Conservation (phyloP, 2,888 invertebrate genomes). For the Lasioglossum zephyrum region DNA sequence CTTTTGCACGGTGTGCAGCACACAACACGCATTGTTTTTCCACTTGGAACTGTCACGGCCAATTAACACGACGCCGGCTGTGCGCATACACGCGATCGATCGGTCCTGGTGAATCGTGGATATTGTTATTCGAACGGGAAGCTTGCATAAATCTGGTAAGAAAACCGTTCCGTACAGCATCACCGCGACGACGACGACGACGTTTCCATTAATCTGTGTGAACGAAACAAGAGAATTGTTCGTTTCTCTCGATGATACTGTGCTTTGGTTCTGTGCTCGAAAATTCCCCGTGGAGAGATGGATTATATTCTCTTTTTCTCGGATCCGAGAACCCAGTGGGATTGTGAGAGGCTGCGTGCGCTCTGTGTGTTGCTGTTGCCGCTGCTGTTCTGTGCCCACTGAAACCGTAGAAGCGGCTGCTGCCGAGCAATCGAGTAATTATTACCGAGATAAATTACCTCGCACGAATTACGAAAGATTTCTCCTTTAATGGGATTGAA, state of each 20-base stretch:
- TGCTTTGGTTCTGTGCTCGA: not conserved
- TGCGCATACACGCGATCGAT: constrained; percentile 18
- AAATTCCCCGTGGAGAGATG: not conserved
- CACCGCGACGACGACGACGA: not conserved
- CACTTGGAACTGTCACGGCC: constrained; percentile 22
- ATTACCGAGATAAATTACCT: constrained; percentile 30
- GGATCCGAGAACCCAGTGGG: not conserved
- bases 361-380: constrained; percentile 7
- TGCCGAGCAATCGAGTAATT: constrained; percentile 21
- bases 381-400: constrained; percentile 6
- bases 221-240: not conserved
- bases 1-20: constrained; percentile 49
- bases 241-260: not conserved
- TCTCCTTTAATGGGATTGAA: constrained; percentile 28
- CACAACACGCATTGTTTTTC: constrained; percentile 19
- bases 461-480: constrained; percentile 40
- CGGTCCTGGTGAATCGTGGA: not conserved
- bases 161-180: not conserved
- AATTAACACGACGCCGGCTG: constrained; percentile 8
- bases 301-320: not conserved
- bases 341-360: constrained; percentile 31
- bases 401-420: constrained; percentile 43
- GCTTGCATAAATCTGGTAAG: not conserved
- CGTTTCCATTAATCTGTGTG: not conserved
- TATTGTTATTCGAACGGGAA: not conserved